Evolutionary conservation across 2,113 vertebrate genomes (phyloP).

Genomic region (Donacobius atricapilla): DNA sequence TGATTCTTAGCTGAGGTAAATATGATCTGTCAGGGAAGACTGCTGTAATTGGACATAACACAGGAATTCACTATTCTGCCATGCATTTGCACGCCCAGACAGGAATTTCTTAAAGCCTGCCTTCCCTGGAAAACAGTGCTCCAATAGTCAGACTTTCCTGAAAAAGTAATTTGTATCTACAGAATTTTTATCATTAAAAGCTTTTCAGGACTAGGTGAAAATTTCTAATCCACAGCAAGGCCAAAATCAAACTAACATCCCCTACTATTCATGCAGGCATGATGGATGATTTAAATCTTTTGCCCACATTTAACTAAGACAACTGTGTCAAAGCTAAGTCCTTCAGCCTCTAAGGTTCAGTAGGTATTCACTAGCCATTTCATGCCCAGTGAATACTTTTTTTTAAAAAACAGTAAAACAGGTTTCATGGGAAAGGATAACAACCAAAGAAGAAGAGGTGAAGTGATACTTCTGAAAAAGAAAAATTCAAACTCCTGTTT

Average conservation of each 20-base stretch:
- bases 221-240: background rate
- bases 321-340: background rate
- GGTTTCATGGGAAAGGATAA: background rate
- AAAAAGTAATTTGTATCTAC: background rate
- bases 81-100: background rate
- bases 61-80: background rate
- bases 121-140: background rate
- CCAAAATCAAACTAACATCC: background rate
- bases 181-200: background rate
- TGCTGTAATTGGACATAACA: background rate
- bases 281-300: background rate
- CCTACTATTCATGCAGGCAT: background rate
- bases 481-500: background rate
- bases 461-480: background rate
- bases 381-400: background rate
- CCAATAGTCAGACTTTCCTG: background rate
- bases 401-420: background rate
- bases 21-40: background rate
- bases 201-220: background rate
- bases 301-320: background rate
- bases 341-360: background rate
- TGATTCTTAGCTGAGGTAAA: background rate
- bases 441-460: background rate
- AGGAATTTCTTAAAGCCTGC: background rate
- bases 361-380: background rate